These are phyloP conservation scores for Paelopatides confundens DNA, from an alignment of 53 echinoderm and acorn worm species.

Conservation along the genomic window DNA sequence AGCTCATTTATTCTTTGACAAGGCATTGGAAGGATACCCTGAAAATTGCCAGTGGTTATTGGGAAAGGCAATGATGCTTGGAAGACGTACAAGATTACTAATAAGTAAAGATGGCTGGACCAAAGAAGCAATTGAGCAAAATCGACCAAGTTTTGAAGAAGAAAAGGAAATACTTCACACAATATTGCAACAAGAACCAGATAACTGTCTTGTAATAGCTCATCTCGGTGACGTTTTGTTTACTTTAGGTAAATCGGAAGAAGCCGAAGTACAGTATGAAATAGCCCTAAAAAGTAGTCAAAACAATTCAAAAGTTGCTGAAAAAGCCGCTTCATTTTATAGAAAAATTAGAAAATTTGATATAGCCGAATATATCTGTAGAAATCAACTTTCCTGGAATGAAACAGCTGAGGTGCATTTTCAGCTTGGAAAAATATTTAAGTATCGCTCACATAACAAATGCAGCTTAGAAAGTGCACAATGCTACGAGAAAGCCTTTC, in stretches of 20 bases:
- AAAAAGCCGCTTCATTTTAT: background rate
- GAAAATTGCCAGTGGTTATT: background rate
- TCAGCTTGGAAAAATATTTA: background rate
- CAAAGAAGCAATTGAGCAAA: background rate
- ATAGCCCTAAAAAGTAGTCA: too few relatives aligned
- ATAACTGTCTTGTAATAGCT: background rate
- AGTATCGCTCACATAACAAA: too few relatives aligned
- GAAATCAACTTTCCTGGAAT: background rate
- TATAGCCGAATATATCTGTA: background rate
- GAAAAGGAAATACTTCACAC: slow-evolving; percentile 3
- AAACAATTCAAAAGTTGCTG: background rate
- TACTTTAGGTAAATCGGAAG: background rate
- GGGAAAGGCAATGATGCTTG: background rate
- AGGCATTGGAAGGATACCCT: background rate
- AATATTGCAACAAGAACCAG: background rate
- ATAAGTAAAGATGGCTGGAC: background rate
- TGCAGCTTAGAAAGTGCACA: too few relatives aligned
- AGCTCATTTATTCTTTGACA: background rate
- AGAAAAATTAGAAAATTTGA: background rate
- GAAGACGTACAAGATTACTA: background rate
- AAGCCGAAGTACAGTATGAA: background rate
- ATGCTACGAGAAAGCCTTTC: too few relatives aligned
- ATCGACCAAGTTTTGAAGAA: background rate
- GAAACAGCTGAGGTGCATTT: background rate
- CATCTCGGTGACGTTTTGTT: background rate